Conservation (phyloP, 2,888 invertebrate species). For the Plagodis pulveraria region DNA sequence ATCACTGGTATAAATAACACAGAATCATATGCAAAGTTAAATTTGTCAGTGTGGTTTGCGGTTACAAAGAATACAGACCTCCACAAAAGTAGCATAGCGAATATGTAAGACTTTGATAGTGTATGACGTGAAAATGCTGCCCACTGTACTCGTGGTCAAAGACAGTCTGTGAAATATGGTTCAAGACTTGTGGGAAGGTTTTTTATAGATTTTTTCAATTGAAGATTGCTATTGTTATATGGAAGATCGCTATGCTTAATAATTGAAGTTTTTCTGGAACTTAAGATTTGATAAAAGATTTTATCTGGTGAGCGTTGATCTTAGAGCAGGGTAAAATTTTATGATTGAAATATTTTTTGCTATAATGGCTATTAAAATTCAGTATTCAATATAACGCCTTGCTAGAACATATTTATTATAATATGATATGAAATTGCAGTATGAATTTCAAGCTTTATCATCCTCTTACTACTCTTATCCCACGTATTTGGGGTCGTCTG, state of each 20-base stretch:
- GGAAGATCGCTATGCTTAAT: constrained; percentile 13
- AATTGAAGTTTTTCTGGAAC: constrained; percentile 15
- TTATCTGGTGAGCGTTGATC: constrained; percentile 20
- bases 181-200: constrained; percentile 22
- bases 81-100: constrained; percentile 2
- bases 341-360: constrained; percentile 18
- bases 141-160: constrained; percentile 20
- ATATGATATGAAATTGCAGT: too few relatives aligned
- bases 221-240: constrained; percentile 26
- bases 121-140: not conserved
- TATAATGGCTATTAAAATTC: not conserved
- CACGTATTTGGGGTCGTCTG: too few relatives aligned
- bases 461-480: too few relatives aligned
- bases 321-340: constrained; percentile 2
- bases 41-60: constrained; percentile 26
- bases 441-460: too few relatives aligned
- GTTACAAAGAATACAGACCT: constrained; percentile 21
- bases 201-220: constrained; percentile 14
- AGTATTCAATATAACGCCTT: too few relatives aligned
- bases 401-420: too few relatives aligned
- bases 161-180: constrained; percentile 30
- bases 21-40: constrained; percentile 6
- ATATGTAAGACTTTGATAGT: not conserved
- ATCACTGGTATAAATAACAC: constrained; percentile 3
- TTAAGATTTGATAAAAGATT: constrained; percentile 15